phyloP scores from a whole-genome alignment of 2,888 invertebrate species.

The Timandra comae region DNA sequence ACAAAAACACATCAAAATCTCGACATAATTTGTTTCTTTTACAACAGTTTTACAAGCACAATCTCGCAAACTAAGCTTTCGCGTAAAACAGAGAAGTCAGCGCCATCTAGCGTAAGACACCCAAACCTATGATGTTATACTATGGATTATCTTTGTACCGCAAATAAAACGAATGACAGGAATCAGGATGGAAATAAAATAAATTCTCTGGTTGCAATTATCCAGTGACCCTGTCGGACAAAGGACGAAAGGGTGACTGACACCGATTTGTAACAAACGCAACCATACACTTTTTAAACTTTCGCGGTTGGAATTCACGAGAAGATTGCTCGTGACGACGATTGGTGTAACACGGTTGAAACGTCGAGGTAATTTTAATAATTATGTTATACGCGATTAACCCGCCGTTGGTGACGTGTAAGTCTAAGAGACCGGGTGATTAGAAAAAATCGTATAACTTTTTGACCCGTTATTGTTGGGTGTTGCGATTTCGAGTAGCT shows the following conservation, averaged over 20 bases:
- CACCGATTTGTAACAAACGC: conserved; percentile 17
- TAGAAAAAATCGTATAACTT: no score
- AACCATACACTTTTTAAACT: neutral
- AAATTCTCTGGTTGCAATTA: conserved; percentile 33
- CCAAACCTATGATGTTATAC: conserved; percentile 3
- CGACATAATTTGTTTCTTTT: no score
- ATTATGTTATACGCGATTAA: no score
- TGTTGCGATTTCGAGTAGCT: no score
- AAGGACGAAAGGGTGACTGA: conserved; percentile 22
- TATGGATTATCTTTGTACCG: conserved; percentile 10
- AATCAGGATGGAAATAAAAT: conserved; percentile 34
- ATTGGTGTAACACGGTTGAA: neutral
- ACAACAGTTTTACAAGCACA: no score
- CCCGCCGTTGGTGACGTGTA: no score
- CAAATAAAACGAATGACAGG: conserved; percentile 34
- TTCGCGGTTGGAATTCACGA: neutral
- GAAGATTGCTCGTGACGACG: neutral
- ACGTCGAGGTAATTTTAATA: no score
- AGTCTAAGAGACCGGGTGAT: no score
- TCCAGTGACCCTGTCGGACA: conserved; percentile 27
- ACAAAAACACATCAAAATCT: no score
- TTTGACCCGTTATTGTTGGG: no score
- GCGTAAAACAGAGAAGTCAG: conserved; percentile 6
- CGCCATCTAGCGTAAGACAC: neutral
- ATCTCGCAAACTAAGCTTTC: neutral